These are phyloP conservation scores for Zaprionus bogoriensis DNA, from an alignment of 2,888 invertebrate species.

Conservation along the genomic window DNA sequence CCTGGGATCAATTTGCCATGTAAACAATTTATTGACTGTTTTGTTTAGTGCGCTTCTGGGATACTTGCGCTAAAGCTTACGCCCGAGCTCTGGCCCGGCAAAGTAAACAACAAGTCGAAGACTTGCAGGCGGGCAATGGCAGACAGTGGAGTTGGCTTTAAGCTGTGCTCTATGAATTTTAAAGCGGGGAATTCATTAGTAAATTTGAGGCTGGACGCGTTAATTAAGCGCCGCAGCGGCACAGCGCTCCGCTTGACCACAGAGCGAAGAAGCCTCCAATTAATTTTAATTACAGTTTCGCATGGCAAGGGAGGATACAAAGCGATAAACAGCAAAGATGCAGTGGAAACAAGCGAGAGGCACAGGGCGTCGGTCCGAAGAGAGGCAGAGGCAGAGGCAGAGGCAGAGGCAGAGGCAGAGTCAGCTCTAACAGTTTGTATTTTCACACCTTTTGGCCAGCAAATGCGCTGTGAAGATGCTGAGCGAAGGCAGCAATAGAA, in stretches of 20 bases:
- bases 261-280: constrained; percentile 63
- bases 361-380: no score
- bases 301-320: constrained; percentile 22
- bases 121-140: no score
- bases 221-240: constrained; percentile 58
- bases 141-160: constrained; percentile 30
- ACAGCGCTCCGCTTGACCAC: constrained; percentile 56
- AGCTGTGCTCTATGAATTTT: constrained; percentile 46
- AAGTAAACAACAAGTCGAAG: constrained; percentile 18
- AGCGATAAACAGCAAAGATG: constrained; percentile 59
- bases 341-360: constrained; percentile 52
- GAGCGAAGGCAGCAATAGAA: constrained; percentile 17
- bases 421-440: constrained; percentile 63
- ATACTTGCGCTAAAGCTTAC: constrained; percentile 55
- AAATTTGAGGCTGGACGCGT: constrained; percentile 39
- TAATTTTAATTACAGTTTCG: constrained; percentile 75
- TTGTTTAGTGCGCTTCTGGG: constrained; percentile 76
- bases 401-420: neutral
- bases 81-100: constrained; percentile 16
- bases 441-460: constrained; percentile 75
- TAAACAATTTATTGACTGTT: constrained; percentile 79
- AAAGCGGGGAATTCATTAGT: constrained; percentile 59
- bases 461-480: constrained; percentile 67
- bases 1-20: constrained; percentile 76
- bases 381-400: neutral